A percentile compares a stretch with the other conserved stretches of the same genome.
phyloP scores from a whole-genome alignment of 64 coral and sea anemone genomes.

The Pocillopora damicornis region DNA sequence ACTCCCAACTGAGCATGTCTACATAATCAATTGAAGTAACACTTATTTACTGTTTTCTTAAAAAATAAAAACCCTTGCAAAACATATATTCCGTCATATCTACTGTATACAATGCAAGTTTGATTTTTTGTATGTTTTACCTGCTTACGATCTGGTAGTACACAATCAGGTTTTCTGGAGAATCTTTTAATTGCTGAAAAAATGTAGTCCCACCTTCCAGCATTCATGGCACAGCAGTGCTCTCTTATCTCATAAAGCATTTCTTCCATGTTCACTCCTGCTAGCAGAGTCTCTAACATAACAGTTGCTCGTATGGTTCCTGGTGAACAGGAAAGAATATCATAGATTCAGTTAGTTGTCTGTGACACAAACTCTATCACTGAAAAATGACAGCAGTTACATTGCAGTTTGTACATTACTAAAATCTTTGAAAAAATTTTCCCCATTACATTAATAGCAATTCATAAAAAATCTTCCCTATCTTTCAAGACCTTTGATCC shows the following conservation, averaged over 20 bases:
- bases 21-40: too few species aligned
- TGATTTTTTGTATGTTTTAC: slow-evolving; percentile 16
- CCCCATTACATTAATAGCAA: too few species aligned
- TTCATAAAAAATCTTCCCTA: too few species aligned
- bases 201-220: slow-evolving; percentile 98
- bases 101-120: background rate
- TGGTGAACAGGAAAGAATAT: slow-evolving; percentile 10
- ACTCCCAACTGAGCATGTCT: too few species aligned
- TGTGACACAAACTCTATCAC: too few species aligned
- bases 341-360: background rate
- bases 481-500: too few species aligned
- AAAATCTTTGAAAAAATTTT: too few species aligned
- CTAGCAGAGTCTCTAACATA: slow-evolving; percentile 95
- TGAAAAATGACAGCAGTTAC: too few species aligned
- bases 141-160: slow-evolving; percentile 93
- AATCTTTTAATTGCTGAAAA: slow-evolving; percentile 96
- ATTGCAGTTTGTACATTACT: too few species aligned
- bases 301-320: slow-evolving; percentile 96
- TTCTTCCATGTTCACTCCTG: slow-evolving; percentile 95
- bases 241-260: slow-evolving; percentile 96
- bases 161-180: slow-evolving; percentile 79
- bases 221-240: slow-evolving; percentile 95
- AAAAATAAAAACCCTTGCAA: too few species aligned
- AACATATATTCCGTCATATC: too few species aligned
- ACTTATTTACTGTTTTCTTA: too few species aligned